A percentile compares a stretch with the other conserved stretches of the same genome.
Conservation (phyloP, 2,113 vertebrate species). For the Scomber japonicus region DNA sequence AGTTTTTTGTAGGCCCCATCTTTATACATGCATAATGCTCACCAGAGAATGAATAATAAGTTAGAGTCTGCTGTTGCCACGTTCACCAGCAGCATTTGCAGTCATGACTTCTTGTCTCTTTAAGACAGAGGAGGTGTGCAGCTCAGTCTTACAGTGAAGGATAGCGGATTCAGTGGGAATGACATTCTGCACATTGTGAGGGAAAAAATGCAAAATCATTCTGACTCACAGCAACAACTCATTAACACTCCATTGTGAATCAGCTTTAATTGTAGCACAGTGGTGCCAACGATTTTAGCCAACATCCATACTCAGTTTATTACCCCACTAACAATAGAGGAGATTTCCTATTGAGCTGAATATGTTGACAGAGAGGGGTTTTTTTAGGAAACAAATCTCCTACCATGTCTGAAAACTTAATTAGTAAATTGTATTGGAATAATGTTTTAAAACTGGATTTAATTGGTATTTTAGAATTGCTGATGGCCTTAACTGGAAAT, state of each 20-base stretch:
- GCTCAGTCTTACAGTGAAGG: not conserved
- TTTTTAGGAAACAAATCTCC: not conserved
- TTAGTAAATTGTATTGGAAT: not conserved
- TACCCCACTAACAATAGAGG: slow-evolving; percentile 6
- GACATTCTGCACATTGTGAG: slow-evolving; percentile 11
- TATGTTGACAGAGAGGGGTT: not conserved
- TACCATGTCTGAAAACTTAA: not conserved
- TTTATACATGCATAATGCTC: slow-evolving; percentile 25
- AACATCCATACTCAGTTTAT: slow-evolving; percentile 40
- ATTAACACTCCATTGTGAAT: slow-evolving; percentile 38
- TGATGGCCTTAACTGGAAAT: not conserved
- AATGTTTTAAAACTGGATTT: not conserved
- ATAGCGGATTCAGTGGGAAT: slow-evolving; percentile 7
- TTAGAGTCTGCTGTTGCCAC: slow-evolving; percentile 5
- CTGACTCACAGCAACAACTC: slow-evolving; percentile 28
- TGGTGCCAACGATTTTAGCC: slow-evolving; percentile 5
- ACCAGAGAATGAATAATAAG: slow-evolving; percentile 24
- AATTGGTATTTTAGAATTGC: not conserved
- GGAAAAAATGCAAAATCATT: slow-evolving; percentile 1
- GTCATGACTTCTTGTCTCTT: not conserved
- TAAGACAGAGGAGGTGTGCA: not conserved
- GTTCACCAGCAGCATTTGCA: slow-evolving; percentile 13
- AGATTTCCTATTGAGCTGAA: slow-evolving; percentile 22
- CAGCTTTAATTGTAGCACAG: slow-evolving; percentile 41
- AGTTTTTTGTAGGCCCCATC: not conserved